Evolutionary conservation across 2,113 vertebrate species (phyloP).

Genomic region (Notothenia coriiceps): DNA sequence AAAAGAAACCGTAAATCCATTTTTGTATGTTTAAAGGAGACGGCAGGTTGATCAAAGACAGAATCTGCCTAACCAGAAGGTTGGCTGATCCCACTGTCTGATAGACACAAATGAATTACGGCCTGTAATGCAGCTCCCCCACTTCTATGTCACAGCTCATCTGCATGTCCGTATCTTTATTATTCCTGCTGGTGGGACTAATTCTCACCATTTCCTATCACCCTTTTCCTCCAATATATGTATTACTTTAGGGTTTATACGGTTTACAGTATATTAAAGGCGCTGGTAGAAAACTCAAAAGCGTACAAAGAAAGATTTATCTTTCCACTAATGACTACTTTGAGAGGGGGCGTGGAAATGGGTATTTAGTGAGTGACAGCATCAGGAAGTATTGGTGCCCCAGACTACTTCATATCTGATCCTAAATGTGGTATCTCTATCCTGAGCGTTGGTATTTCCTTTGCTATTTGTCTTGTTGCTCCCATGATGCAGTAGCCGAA

Average conservation of each 20-base stretch:
- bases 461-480: slow-evolving; percentile 43
- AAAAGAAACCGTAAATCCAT: background rate
- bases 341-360: slow-evolving; percentile 38
- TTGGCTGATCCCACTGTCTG: slow-evolving; percentile 44
- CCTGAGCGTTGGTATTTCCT: slow-evolving; percentile 59
- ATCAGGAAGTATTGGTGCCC: slow-evolving; percentile 24
- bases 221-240: too few species aligned
- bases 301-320: background rate
- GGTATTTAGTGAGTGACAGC: slow-evolving; percentile 8
- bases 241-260: background rate
- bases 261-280: background rate
- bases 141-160: slow-evolving; percentile 11
- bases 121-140: slow-evolving; percentile 30
- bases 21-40: background rate
- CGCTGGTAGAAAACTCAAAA: background rate
- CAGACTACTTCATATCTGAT: slow-evolving; percentile 59
- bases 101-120: slow-evolving; percentile 40
- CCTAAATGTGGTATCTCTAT: slow-evolving; percentile 60
- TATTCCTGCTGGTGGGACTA: background rate
- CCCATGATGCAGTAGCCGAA: slow-evolving; percentile 33
- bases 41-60: slow-evolving; percentile 22
- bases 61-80: slow-evolving; percentile 37
- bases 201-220: background rate
- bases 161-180: background rate
- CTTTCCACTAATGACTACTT: background rate